Evolutionary conservation across 2,888 invertebrate species (phyloP).

Genomic region (Galerucella calmariensis): DNA sequence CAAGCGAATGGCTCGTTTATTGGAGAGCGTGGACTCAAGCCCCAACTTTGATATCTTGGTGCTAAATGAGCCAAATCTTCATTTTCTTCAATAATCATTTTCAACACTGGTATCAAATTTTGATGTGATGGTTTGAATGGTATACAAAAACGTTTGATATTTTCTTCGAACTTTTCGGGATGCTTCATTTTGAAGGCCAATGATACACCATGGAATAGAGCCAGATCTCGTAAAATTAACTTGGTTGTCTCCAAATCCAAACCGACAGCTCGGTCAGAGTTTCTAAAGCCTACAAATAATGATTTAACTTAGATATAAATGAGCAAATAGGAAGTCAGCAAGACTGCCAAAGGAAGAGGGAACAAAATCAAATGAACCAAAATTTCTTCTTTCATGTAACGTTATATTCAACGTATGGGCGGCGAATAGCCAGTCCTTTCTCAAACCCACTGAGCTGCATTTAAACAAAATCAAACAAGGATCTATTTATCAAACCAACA

Average conservation of each 20-base stretch:
- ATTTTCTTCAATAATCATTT: slow-evolving; percentile 26
- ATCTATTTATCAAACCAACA: no score
- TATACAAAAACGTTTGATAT: slow-evolving; percentile 57
- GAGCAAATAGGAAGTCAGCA: no score
- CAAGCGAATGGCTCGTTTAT: slow-evolving; percentile 62
- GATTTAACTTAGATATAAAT: no score
- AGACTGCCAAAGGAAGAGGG: no score
- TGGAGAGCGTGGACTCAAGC: background rate
- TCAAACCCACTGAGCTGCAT: no score
- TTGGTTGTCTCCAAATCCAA: slow-evolving; percentile 66
- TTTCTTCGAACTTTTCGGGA: slow-evolving; percentile 60
- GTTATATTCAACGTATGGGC: no score
- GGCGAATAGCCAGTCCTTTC: no score
- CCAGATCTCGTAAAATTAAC: slow-evolving; percentile 65
- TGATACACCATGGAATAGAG: slow-evolving; percentile 69
- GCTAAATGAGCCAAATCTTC: slow-evolving; percentile 10
- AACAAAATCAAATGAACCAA: no score
- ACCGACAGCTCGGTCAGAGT: slow-evolving; percentile 65
- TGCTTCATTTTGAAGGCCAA: slow-evolving; percentile 66
- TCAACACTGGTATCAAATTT: background rate
- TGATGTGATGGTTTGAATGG: slow-evolving; percentile 7
- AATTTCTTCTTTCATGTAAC: no score
- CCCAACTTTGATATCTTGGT: slow-evolving; percentile 22
- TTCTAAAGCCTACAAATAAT: slow-evolving; percentile 63
- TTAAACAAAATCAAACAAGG: no score